Percentiles rank a stretch among this genome's conserved stretches.
These are phyloP conservation scores for Callionymus lyra DNA, from an alignment of 2,113 vertebrate genomes.

Conservation along the genomic window DNA sequence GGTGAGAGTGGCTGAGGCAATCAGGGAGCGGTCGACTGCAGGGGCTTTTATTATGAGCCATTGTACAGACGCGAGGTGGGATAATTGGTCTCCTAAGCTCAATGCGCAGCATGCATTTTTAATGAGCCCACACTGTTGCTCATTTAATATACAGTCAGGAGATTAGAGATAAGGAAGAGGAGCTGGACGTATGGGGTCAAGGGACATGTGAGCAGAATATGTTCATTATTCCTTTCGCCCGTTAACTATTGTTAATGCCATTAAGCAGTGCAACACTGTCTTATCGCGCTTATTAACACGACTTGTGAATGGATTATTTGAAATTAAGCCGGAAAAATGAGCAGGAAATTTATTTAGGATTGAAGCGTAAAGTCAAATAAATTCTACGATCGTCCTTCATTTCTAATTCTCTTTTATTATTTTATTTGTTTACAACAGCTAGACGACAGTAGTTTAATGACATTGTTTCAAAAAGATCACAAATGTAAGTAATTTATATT, in stretches of 20 bases:
- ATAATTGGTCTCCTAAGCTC: slow-evolving; percentile 57
- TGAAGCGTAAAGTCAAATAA: no score
- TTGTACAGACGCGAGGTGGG: slow-evolving; percentile 49
- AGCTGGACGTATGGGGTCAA: not conserved
- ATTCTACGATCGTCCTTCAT: no score
- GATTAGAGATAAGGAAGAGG: slow-evolving; percentile 10
- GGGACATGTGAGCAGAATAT: not conserved
- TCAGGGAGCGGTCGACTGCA: slow-evolving; percentile 35
- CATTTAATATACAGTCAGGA: slow-evolving; percentile 40
- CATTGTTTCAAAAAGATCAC: no score
- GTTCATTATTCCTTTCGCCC: slow-evolving; percentile 19
- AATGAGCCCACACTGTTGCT: slow-evolving; percentile 49
- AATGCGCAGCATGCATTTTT: slow-evolving; percentile 52
- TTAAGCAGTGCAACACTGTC: slow-evolving; percentile 6
- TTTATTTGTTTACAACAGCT: no score
- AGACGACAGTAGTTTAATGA: no score
- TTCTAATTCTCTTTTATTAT: no score
- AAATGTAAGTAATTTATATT: no score
- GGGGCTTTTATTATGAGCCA: slow-evolving; percentile 39
- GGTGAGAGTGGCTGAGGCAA: slow-evolving; percentile 18
- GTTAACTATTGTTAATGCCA: slow-evolving; percentile 17
- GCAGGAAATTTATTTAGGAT: no score
- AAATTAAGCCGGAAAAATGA: not conserved
- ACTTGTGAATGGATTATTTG: not conserved
- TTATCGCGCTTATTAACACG: slow-evolving; percentile 1